A percentile compares a stretch with the other conserved stretches of the same genome.
Conservation (phyloP, 2,113 vertebrate species). For the Scolopax mira region DNA sequence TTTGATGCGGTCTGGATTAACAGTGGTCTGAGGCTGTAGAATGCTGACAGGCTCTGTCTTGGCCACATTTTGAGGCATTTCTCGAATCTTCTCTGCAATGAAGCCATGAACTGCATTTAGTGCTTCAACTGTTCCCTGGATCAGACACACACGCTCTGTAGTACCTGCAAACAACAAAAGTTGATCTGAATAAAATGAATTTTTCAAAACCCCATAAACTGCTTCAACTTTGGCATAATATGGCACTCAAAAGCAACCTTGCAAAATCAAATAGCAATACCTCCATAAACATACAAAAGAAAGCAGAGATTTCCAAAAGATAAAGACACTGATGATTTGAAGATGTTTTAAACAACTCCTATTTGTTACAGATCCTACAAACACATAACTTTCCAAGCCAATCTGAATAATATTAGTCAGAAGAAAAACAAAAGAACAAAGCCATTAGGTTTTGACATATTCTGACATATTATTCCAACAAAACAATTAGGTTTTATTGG, state of each 20-base stretch:
- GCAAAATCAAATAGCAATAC: not conserved
- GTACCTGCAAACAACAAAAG: constrained; percentile 83
- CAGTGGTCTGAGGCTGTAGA: constrained; percentile 97
- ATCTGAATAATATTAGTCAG: not conserved
- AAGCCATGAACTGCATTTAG: constrained; percentile 99
- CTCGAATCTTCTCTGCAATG: constrained; percentile 98
- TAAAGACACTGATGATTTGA: not conserved
- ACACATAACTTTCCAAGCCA: not conserved
- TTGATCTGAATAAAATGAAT: not conserved
- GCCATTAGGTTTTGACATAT: not conserved
- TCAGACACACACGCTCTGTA: constrained; percentile 97
- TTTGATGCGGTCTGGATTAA: constrained; percentile 99
- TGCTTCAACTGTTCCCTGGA: constrained; percentile 98
- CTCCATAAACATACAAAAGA: not conserved
- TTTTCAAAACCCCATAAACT: not conserved
- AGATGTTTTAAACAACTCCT: not conserved
- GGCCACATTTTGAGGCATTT: constrained; percentile 99
- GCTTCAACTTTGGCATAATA: not conserved
- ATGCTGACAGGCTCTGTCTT: constrained; percentile 99
- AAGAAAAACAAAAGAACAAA: not conserved
- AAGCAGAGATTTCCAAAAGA: not conserved
- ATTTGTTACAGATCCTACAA: not conserved
- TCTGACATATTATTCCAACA: not conserved
- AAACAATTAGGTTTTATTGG: not conserved
- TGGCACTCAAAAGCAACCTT: not conserved